Evolutionary conservation across 2,888 invertebrate genomes (phyloP).

Genomic region (Agriopis leucophaearia): DNA sequence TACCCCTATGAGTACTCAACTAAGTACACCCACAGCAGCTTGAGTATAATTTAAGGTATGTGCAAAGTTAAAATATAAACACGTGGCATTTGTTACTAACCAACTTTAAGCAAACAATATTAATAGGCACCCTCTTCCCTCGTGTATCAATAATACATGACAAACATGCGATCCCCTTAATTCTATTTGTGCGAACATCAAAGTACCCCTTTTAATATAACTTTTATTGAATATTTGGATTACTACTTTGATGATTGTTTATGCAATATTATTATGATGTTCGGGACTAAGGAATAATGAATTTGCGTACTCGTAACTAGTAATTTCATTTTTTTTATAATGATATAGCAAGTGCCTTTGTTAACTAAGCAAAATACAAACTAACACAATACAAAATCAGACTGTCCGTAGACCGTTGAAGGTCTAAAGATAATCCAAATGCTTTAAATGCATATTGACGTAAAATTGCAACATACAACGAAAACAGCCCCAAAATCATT

Average conservation of each 20-base stretch:
- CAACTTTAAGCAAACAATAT: slow-evolving; percentile 23
- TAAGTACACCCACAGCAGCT: neutral
- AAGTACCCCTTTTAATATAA: slow-evolving; percentile 22
- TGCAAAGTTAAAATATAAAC: slow-evolving; percentile 6
- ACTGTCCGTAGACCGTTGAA: too few species aligned
- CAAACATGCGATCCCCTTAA: slow-evolving; percentile 27
- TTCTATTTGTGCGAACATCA: slow-evolving; percentile 31
- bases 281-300: too few species aligned
- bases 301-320: too few species aligned
- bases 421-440: too few species aligned
- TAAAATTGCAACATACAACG: too few species aligned
- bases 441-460: too few species aligned
- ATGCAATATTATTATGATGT: neutral
- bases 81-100: slow-evolving; percentile 7
- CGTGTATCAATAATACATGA: slow-evolving; percentile 17
- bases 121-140: slow-evolving; percentile 19
- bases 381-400: too few species aligned
- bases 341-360: too few species aligned
- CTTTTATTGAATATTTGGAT: slow-evolving; percentile 18
- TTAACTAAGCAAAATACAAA: too few species aligned
- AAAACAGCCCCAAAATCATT: too few species aligned
- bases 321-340: too few species aligned
- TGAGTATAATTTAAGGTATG: neutral
- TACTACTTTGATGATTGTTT: neutral
- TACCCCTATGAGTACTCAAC: neutral